Conservation (phyloP, 2,797 vertebrate genomes). For the Cryptoprocta ferox region DNA sequence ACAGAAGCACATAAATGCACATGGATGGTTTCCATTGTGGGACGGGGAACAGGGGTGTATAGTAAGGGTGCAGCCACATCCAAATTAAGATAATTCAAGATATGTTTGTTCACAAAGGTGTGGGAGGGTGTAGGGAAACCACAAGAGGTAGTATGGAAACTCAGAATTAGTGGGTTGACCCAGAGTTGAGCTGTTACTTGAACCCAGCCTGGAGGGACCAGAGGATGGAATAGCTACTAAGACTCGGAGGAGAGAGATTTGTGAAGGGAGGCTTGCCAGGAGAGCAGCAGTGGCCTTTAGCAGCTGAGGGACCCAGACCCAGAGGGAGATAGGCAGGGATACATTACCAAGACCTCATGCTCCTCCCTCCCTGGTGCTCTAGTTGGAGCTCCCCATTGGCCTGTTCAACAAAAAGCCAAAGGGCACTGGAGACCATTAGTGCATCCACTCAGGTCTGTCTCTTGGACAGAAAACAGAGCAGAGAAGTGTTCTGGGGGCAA, state of each 20-base stretch:
- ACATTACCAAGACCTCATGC: background rate
- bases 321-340: background rate
- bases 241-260: background rate
- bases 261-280: background rate
- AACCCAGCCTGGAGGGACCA: background rate
- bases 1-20: background rate
- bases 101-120: background rate
- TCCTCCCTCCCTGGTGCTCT: background rate
- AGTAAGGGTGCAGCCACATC: background rate
- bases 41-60: background rate
- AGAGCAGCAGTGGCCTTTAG: background rate
- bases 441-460: fast-evolving
- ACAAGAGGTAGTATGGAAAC: background rate
- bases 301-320: background rate
- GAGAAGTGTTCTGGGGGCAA: background rate
- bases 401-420: background rate
- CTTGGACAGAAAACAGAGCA: background rate
- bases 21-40: background rate
- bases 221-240: background rate
- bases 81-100: background rate
- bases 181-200: background rate
- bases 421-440: background rate
- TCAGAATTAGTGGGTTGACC: background rate
- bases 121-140: background rate
- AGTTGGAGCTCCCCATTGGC: background rate